These are phyloP conservation scores for Acronicta aceris DNA, from an alignment of 2,888 invertebrate species.

Conservation along the genomic window DNA sequence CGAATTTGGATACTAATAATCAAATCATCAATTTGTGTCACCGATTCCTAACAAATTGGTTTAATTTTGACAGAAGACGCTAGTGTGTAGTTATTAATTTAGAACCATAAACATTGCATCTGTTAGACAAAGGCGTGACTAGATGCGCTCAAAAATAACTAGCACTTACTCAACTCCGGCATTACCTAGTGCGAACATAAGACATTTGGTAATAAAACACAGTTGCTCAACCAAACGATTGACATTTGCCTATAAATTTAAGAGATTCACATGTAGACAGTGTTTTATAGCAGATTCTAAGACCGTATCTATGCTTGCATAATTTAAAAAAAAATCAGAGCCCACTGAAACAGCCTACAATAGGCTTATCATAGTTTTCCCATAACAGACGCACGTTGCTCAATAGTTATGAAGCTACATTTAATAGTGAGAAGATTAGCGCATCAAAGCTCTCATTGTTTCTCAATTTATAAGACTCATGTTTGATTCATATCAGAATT, in stretches of 20 bases:
- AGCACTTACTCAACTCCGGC: constrained; percentile 72
- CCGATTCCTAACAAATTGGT: no score
- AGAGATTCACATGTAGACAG: constrained; percentile 63
- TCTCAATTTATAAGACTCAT: constrained; percentile 54
- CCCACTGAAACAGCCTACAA: constrained; percentile 31
- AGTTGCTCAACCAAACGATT: constrained; percentile 80
- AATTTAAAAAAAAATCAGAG: constrained; percentile 51
- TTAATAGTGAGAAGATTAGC: constrained; percentile 69
- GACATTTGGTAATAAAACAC: constrained; percentile 81
- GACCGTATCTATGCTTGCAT: constrained; percentile 53
- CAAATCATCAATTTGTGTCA: no score
- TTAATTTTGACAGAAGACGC: no score
- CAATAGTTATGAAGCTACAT: constrained; percentile 58
- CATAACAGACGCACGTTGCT: constrained; percentile 57
- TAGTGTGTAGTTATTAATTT: constrained; percentile 7
- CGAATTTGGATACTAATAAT: no score
- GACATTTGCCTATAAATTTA: constrained; percentile 80
- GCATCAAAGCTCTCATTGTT: constrained; percentile 63
- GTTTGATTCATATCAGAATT: constrained; percentile 41
- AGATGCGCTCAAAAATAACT: constrained; percentile 67
- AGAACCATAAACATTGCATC: constrained; percentile 29
- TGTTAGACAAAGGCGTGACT: constrained; percentile 57
- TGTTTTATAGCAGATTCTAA: constrained; percentile 64
- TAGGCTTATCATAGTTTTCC: constrained; percentile 47
- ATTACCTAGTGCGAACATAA: constrained; percentile 68